These are phyloP conservation scores for Drosophila bifasciata DNA, from an alignment of 1,140 invertebrate genomes.

Conservation along the genomic window DNA sequence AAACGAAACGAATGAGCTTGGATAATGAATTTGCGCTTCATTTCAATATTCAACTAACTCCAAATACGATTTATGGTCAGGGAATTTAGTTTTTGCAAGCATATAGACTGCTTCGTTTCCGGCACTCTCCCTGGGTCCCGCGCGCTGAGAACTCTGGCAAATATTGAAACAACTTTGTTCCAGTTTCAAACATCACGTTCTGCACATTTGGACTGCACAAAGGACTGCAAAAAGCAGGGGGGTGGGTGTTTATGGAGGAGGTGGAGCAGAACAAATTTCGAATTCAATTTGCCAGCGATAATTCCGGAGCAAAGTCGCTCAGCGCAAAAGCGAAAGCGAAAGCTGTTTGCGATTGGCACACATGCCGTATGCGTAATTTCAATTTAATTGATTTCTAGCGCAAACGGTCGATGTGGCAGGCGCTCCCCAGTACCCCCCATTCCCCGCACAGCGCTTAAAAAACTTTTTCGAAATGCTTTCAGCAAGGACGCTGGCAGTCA, in stretches of 20 bases:
- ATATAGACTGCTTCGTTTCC: too few species aligned
- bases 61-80: too few species aligned
- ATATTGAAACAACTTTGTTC: slow-evolving; percentile 34
- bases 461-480: slow-evolving; percentile 72
- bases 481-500: slow-evolving; percentile 43
- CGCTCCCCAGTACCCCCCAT: neutral
- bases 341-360: slow-evolving; percentile 63
- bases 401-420: slow-evolving; percentile 51
- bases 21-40: too few species aligned
- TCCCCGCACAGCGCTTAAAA: slow-evolving; percentile 18
- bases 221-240: slow-evolving; percentile 14
- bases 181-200: slow-evolving; percentile 60
- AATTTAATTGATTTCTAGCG: slow-evolving; percentile 75
- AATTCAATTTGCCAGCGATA: slow-evolving; percentile 68
- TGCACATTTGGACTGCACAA: slow-evolving; percentile 42
- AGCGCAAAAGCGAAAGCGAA: slow-evolving; percentile 65
- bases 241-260: neutral
- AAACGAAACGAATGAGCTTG: too few species aligned
- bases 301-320: slow-evolving; percentile 38
- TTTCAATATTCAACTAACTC: too few species aligned
- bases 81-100: too few species aligned
- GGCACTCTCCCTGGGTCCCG: too few species aligned
- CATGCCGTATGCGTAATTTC: slow-evolving; percentile 81
- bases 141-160: slow-evolving; percentile 2
- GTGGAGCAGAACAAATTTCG: slow-evolving; percentile 12